Evolutionary conservation across 2,113 vertebrate species (phyloP).

Genomic region (Trichomycterus rosablanca): DNA sequence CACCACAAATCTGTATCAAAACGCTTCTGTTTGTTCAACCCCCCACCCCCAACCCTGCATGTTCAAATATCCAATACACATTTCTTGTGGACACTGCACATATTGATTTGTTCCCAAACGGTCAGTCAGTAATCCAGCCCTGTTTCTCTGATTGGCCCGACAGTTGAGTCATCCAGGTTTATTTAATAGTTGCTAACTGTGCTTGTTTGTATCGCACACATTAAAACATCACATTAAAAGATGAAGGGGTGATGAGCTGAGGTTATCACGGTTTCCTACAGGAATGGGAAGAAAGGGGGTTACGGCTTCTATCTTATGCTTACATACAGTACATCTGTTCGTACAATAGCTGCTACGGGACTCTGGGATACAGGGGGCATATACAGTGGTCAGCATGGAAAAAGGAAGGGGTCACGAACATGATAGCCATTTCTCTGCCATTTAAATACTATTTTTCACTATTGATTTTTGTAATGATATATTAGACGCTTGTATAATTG

Average conservation of each 20-base stretch:
- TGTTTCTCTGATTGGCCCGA: neutral
- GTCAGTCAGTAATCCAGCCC: slow-evolving; percentile 4
- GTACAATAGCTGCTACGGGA: slow-evolving; percentile 78
- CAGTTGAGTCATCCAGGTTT: slow-evolving; percentile 78
- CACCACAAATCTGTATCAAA: slow-evolving; percentile 13
- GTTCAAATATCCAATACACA: neutral
- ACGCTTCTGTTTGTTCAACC: slow-evolving; percentile 15
- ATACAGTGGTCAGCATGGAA: slow-evolving; percentile 31
- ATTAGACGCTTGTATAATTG: slow-evolving; percentile 67
- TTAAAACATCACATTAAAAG: slow-evolving; percentile 78
- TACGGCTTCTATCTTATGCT: slow-evolving; percentile 67
- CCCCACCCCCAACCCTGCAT: neutral
- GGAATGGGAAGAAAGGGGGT: slow-evolving; percentile 1
- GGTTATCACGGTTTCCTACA: slow-evolving; percentile 51
- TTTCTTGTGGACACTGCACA: neutral
- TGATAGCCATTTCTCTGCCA: slow-evolving; percentile 81
- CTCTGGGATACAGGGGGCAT: slow-evolving; percentile 61
- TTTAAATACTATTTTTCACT: slow-evolving; percentile 77
- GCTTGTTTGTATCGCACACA: slow-evolving; percentile 79
- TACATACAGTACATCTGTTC: slow-evolving; percentile 75
- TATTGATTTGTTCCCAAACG: neutral
- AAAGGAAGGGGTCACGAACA: slow-evolving; percentile 65
- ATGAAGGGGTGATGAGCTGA: slow-evolving; percentile 71
- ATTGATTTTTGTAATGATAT: slow-evolving; percentile 73
- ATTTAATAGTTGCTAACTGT: slow-evolving; percentile 72